Evolutionary conservation across 23 tunicate species (phyloP).

Genomic region (Halocynthia roretzi): DNA sequence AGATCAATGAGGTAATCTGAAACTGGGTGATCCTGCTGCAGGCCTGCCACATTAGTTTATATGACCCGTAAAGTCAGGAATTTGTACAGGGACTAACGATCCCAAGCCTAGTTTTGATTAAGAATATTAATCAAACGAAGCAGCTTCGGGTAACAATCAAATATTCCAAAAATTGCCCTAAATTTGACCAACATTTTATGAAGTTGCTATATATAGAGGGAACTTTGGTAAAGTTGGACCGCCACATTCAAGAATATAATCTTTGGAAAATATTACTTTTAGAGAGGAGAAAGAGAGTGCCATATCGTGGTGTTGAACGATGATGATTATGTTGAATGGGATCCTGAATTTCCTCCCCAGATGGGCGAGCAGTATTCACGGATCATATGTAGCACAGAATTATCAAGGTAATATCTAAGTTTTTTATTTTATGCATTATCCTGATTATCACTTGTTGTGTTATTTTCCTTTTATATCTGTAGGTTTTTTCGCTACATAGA

Average conservation of each 20-base stretch:
- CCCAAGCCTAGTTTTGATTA: no score
- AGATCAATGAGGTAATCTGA: no score
- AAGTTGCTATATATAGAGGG: no score
- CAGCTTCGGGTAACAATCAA: no score
- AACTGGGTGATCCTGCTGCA: neutral
- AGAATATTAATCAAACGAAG: no score
- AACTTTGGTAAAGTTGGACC: no score
- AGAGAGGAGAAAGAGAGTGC: constrained; percentile 93
- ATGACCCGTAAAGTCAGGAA: no score
- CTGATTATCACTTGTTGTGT: neutral
- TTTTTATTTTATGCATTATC: no score
- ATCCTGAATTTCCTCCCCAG: constrained; percentile 86
- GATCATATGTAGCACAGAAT: constrained; percentile 52
- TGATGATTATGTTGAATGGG: constrained; percentile 97
- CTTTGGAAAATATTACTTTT: neutral
- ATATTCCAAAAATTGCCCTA: no score
- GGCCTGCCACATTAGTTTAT: neutral
- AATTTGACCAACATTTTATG: no score
- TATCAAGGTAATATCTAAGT: constrained; percentile 3
- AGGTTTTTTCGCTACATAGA: constrained; percentile 95
- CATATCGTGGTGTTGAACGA: constrained; percentile 93
- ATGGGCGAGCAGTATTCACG: constrained; percentile 95
- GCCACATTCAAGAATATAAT: no score
- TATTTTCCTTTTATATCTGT: constrained; percentile 12
- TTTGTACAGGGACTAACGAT: no score